A percentile compares a stretch with the other conserved stretches of the same genome.
Conservation (phyloP, 2,888 invertebrate species). For the Pilophorus perplexus region DNA sequence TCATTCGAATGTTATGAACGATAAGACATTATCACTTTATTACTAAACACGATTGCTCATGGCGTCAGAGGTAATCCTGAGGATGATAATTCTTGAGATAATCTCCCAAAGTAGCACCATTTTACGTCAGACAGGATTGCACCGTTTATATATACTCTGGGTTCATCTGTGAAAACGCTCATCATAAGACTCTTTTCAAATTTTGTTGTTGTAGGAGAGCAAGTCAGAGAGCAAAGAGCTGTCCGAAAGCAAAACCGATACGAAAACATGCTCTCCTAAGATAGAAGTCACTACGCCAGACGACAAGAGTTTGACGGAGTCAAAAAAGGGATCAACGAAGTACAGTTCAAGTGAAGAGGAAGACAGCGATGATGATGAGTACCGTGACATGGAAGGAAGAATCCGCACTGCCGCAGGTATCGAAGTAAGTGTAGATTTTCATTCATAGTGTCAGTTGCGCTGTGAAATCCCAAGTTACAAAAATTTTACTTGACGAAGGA, state of each 20-base stretch:
- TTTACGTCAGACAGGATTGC: too few species aligned
- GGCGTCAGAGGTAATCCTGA: too few species aligned
- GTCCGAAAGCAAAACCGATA: slow-evolving; percentile 23
- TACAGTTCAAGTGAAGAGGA: slow-evolving; percentile 51
- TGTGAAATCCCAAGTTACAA: too few species aligned
- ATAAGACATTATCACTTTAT: not conserved
- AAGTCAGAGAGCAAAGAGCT: slow-evolving; percentile 29
- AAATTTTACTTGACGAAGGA: too few species aligned
- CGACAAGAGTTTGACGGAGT: slow-evolving; percentile 20
- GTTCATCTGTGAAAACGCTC: not conserved
- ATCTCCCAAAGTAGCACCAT: too few species aligned
- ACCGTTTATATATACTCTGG: too few species aligned
- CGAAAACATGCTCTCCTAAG: slow-evolving; percentile 27
- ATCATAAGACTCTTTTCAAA: not conserved
- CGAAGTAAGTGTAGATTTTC: slow-evolving; percentile 62
- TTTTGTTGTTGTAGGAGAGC: slow-evolving; percentile 1
- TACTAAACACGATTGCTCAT: too few species aligned
- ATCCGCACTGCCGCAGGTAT: slow-evolving; percentile 72
- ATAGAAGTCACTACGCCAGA: slow-evolving; percentile 35
- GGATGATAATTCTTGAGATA: too few species aligned
- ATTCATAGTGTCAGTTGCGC: too few species aligned
- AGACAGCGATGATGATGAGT: slow-evolving; percentile 69
- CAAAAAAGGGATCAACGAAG: slow-evolving; percentile 30
- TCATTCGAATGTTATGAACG: too few species aligned
- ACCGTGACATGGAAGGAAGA: slow-evolving; percentile 74